These are phyloP conservation scores for Clarias pachynema DNA, from an alignment of 2,797 vertebrate species.

Conservation along the genomic window DNA sequence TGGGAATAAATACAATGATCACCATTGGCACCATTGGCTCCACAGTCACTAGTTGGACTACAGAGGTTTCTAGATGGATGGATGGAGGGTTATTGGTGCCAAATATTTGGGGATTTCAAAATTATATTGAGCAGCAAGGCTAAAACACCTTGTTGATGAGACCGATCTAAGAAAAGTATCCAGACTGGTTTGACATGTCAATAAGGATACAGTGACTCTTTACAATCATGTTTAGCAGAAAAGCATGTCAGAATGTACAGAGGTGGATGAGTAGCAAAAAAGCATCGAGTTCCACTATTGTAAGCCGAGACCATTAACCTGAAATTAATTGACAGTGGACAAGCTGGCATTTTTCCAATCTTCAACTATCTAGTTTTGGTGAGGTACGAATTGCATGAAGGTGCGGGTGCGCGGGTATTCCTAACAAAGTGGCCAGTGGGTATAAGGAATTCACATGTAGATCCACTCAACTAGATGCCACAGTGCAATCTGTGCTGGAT, in stretches of 20 bases:
- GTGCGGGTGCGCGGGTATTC: conserved; percentile 1
- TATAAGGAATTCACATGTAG: conserved; percentile 8
- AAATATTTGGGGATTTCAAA: neutral
- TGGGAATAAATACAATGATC: too few relatives aligned
- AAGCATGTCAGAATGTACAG: neutral
- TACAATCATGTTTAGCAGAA: neutral
- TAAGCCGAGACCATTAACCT: neutral
- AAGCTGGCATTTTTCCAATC: neutral
- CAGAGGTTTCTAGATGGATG: too few relatives aligned
- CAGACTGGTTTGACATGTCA: neutral
- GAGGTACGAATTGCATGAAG: conserved; percentile 10
- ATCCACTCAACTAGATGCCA: neutral
- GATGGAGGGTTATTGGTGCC: neutral
- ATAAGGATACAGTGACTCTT: neutral
- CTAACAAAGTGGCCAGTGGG: conserved; percentile 10
- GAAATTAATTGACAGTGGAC: neutral
- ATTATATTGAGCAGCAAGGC: neutral
- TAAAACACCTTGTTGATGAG: neutral
- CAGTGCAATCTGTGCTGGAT: neutral
- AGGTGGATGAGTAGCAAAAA: neutral
- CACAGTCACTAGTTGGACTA: too few relatives aligned
- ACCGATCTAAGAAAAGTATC: neutral
- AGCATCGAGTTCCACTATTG: neutral
- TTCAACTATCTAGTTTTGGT: neutral
- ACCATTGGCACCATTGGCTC: too few relatives aligned